A percentile compares a stretch with the other conserved stretches of the same genome.
Conservation (phyloP, 2,797 vertebrate species). For the Micromesistius poutassou region DNA sequence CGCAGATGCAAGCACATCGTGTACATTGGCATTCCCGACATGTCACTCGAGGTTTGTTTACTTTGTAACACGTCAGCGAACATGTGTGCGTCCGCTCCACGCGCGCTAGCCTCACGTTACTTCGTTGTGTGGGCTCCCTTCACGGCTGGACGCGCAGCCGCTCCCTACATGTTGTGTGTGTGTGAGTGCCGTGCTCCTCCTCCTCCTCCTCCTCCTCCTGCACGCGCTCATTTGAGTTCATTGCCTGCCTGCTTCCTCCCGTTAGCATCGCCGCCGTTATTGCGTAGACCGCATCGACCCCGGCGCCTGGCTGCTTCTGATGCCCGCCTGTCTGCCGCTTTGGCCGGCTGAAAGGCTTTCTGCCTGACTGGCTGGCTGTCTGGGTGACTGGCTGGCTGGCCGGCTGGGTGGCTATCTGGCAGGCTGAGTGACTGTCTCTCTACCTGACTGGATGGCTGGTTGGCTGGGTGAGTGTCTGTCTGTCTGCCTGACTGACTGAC, state of each 20-base stretch:
- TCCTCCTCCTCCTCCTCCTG: too few relatives aligned
- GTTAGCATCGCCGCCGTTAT: constrained; percentile 39
- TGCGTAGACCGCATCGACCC: constrained; percentile 44
- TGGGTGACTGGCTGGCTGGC: neutral
- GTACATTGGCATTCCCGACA: too few relatives aligned
- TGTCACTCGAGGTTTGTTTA: too few relatives aligned
- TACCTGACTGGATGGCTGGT: neutral
- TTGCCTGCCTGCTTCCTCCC: constrained; percentile 54
- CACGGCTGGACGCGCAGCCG: neutral
- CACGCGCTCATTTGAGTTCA: constrained; percentile 65
- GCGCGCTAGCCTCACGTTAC: too few relatives aligned
- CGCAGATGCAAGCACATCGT: too few relatives aligned
- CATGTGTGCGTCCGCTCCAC: too few relatives aligned
- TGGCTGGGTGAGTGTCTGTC: neutral
- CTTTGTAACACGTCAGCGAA: too few relatives aligned
- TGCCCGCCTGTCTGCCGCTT: neutral
- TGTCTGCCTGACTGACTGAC: too few relatives aligned
- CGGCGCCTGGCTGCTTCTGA: neutral
- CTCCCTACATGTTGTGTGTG: constrained; percentile 12
- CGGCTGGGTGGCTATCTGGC: neutral
- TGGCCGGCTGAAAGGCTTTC: neutral
- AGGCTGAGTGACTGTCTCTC: neutral
- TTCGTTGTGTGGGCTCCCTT: too few relatives aligned
- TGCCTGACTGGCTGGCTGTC: neutral
- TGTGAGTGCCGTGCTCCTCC: constrained; percentile 30